Conservation (phyloP, 1,140 invertebrate species). For the Metaphire vulgaris region DNA sequence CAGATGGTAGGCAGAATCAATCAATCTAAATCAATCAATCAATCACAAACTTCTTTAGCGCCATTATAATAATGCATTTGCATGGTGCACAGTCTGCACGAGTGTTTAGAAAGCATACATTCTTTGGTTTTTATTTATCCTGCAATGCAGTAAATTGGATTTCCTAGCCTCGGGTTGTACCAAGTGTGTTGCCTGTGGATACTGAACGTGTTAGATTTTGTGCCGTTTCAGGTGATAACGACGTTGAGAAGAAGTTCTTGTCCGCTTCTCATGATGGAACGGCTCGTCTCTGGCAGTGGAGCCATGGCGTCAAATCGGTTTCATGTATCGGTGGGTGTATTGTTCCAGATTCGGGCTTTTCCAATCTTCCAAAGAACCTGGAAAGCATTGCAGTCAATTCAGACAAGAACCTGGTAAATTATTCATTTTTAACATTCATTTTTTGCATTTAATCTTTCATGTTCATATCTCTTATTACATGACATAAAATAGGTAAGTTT, state of each 20-base stretch:
- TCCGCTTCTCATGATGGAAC: constrained; percentile 88
- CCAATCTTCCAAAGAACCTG: not conserved
- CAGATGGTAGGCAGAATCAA: constrained; percentile 57
- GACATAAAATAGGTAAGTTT: too few relatives aligned
- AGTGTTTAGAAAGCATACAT: too few relatives aligned
- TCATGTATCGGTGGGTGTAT: constrained; percentile 58
- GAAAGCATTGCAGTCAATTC: not conserved
- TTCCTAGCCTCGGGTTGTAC: too few relatives aligned
- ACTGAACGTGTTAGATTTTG: constrained; percentile 44
- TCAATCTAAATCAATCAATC: constrained; percentile 56
- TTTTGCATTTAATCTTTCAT: too few relatives aligned
- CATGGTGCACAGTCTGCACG: too few relatives aligned
- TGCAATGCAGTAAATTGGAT: too few relatives aligned
- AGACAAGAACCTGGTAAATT: not conserved
- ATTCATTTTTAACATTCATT: too few relatives aligned
- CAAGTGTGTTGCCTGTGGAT: too few relatives aligned
- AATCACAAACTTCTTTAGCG: too few relatives aligned
- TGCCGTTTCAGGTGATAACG: constrained; percentile 29
- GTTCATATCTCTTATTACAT: too few relatives aligned
- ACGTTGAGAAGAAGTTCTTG: constrained; percentile 41
- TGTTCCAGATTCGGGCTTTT: not conserved
- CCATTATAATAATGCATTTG: too few relatives aligned
- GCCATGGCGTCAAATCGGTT: constrained; percentile 62
- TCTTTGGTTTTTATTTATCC: too few relatives aligned
- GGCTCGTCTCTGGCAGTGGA: constrained; percentile 73